Percentiles rank a stretch among this genome's conserved stretches.
These are phyloP conservation scores for Poecilia picta DNA, from an alignment of 2,797 vertebrate species.

Conservation along the genomic window DNA sequence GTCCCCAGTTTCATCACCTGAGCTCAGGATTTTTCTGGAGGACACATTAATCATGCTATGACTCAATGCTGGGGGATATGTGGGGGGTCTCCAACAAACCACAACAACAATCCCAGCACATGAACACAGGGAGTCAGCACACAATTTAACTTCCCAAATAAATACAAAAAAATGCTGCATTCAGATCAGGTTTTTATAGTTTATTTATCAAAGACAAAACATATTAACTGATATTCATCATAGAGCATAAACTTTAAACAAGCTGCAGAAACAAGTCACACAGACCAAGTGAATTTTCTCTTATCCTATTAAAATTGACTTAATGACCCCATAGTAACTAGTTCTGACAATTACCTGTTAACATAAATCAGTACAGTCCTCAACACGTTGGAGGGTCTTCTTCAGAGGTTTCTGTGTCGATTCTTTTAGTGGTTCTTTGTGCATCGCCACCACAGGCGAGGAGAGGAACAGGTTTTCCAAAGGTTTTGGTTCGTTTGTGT, in stretches of 20 bases:
- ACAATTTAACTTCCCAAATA: neutral
- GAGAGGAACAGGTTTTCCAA: too few relatives aligned
- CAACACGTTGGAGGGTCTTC: neutral
- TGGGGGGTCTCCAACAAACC: neutral
- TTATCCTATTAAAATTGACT: neutral
- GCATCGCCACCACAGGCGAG: too few relatives aligned
- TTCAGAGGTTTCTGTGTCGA: too few relatives aligned
- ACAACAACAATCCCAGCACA: neutral
- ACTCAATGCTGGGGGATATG: constrained; percentile 42
- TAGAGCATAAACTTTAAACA: neutral
- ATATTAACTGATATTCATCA: neutral
- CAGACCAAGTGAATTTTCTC: neutral
- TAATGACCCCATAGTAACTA: neutral
- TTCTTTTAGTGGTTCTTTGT: too few relatives aligned
- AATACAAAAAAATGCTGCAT: neutral
- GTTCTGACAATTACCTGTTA: neutral
- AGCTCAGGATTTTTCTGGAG: constrained; percentile 41
- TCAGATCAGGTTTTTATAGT: neutral
- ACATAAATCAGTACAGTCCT: neutral
- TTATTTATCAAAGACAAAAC: neutral
- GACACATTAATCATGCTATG: constrained; percentile 29
- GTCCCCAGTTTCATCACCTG: constrained; percentile 48
- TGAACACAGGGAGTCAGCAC: neutral
- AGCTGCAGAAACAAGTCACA: neutral
- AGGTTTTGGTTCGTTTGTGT: too few relatives aligned